phyloP scores from a whole-genome alignment of 1,140 invertebrate genomes.

The Carposina sasakii region DNA sequence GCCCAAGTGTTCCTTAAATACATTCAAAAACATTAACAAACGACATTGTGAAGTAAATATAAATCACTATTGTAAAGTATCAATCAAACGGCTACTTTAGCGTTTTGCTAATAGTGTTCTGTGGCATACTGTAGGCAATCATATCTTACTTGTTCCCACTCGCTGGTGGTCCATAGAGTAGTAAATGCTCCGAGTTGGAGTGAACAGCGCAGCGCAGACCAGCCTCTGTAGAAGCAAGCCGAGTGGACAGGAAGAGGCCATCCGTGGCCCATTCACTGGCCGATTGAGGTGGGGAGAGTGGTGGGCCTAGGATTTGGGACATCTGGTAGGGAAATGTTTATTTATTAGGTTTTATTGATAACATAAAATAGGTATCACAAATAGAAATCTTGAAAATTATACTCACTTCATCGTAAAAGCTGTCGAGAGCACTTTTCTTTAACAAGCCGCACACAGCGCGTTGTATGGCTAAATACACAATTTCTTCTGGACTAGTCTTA shows the following conservation, averaged over 20 bases:
- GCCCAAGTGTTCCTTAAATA: too few species aligned
- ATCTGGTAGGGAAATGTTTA: slow-evolving; percentile 15
- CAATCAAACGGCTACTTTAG: too few species aligned
- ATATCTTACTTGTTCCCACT: slow-evolving; percentile 39
- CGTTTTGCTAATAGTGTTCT: too few species aligned
- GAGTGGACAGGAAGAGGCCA: slow-evolving; percentile 20
- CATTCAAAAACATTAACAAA: too few species aligned
- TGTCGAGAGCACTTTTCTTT: slow-evolving; percentile 43
- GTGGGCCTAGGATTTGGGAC: slow-evolving; percentile 21
- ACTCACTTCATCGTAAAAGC: slow-evolving; percentile 48
- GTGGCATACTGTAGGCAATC: slow-evolving; percentile 2
- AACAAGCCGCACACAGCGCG: slow-evolving; percentile 41
- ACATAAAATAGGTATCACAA: background rate
- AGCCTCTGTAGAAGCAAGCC: slow-evolving; percentile 15
- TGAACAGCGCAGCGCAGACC: slow-evolving; percentile 14
- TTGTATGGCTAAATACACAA: slow-evolving; percentile 45
- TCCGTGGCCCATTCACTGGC: slow-evolving; percentile 22
- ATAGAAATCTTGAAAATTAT: background rate
- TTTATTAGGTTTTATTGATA: background rate
- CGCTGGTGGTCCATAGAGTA: slow-evolving; percentile 34
- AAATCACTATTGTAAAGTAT: too few species aligned
- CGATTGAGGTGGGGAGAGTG: background rate
- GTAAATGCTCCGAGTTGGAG: slow-evolving; percentile 15
- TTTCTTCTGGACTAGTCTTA: slow-evolving; percentile 44
- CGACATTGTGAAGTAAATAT: too few species aligned